phyloP scores from a whole-genome alignment of 2,888 invertebrate genomes.

The Dynastes maya region DNA sequence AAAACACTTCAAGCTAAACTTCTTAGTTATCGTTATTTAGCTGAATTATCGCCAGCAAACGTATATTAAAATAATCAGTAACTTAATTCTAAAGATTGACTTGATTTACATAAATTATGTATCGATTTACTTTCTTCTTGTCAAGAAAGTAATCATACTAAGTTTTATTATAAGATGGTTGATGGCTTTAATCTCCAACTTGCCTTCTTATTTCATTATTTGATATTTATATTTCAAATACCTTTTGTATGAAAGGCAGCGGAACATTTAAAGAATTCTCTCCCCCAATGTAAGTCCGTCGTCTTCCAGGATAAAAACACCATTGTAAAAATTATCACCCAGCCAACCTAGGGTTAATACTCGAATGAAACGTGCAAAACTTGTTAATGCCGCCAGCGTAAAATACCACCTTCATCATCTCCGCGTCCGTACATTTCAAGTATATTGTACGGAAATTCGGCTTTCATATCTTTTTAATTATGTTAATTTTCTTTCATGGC shows the following conservation, averaged over 20 bases:
- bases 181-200: too few relatives aligned
- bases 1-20: too few relatives aligned
- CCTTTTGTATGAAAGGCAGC: not conserved
- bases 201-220: not conserved
- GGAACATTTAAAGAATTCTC: not conserved
- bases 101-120: too few relatives aligned
- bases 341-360: conserved; percentile 31
- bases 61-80: too few relatives aligned
- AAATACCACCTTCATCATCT: conserved; percentile 30
- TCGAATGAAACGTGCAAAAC: conserved; percentile 31
- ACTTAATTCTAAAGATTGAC: too few relatives aligned
- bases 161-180: too few relatives aligned
- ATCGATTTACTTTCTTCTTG: too few relatives aligned
- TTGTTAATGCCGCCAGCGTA: conserved; percentile 31
- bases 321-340: conserved; percentile 19
- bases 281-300: not conserved
- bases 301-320: not conserved
- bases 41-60: too few relatives aligned
- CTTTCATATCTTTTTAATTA: conserved; percentile 61
- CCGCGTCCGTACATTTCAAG: conserved; percentile 36
- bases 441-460: conserved; percentile 42
- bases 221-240: not conserved
- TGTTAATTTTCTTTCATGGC: conserved; percentile 61
- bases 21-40: too few relatives aligned
- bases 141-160: too few relatives aligned